phyloP scores from a whole-genome alignment of 2,113 vertebrate species.

The Pseudorectes ferrugineus region DNA sequence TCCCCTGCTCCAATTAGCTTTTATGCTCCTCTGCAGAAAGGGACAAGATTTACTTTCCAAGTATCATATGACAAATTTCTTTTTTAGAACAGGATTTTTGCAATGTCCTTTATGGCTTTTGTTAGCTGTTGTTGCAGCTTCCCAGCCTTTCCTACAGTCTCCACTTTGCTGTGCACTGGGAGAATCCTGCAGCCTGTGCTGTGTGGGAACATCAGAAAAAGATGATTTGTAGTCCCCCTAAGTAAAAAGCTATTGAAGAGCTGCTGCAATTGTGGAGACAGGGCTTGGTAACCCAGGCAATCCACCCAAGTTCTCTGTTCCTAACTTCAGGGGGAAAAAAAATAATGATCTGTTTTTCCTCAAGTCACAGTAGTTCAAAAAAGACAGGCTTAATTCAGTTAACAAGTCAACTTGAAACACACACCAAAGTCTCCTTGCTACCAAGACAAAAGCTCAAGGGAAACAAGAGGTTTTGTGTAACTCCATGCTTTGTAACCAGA shows the following conservation, averaged over 20 bases:
- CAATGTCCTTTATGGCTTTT: background rate
- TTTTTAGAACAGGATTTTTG: background rate
- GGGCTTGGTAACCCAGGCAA: background rate
- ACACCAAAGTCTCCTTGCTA: background rate
- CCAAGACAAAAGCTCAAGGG: background rate
- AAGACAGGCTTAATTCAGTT: background rate
- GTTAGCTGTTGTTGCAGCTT: background rate
- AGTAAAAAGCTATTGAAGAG: conserved; percentile 16
- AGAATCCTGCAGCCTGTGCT: background rate
- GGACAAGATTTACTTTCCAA: background rate
- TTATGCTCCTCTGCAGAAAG: background rate
- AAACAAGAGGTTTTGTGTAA: background rate
- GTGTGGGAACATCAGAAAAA: background rate
- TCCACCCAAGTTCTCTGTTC: background rate
- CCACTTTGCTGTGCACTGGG: background rate
- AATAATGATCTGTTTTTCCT: background rate
- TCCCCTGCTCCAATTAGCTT: background rate
- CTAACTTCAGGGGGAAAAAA: background rate
- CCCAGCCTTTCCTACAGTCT: background rate
- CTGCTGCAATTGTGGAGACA: background rate
- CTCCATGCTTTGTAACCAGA: background rate
- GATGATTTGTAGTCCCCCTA: background rate
- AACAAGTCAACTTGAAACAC: conserved; percentile 1
- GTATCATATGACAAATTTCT: background rate
- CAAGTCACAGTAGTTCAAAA: background rate